These are phyloP conservation scores for Periophthalmus magnuspinnatus DNA, from an alignment of 2,797 vertebrate species.

Conservation along the genomic window DNA sequence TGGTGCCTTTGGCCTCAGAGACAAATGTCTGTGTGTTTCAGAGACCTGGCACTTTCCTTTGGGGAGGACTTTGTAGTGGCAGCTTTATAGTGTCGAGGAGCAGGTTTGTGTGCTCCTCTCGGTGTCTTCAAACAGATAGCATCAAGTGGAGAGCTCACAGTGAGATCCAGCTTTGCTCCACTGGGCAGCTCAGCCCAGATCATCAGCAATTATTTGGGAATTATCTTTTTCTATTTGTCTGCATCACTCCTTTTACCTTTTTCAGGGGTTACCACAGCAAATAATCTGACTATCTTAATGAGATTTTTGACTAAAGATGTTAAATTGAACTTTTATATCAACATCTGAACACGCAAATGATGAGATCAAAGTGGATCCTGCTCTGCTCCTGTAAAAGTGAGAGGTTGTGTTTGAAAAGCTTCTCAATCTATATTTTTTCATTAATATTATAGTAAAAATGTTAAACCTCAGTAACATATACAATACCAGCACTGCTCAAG, in stretches of 20 bases:
- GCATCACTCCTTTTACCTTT: background rate
- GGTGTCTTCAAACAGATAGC: constrained; percentile 25
- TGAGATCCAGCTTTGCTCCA: constrained; percentile 23
- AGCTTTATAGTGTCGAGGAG: constrained; percentile 17
- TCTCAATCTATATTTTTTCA: background rate
- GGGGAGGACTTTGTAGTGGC: constrained; percentile 34
- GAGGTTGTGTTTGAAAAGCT: background rate
- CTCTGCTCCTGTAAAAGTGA: background rate
- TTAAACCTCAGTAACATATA: background rate
- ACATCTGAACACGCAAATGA: background rate
- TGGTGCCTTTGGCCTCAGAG: constrained; percentile 37
- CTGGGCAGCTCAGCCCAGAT: constrained; percentile 25
- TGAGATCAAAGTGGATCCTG: too few relatives aligned
- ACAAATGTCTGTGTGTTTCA: constrained; percentile 42
- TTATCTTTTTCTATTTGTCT: background rate
- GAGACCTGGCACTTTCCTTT: constrained; percentile 32
- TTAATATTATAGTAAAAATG: too few relatives aligned
- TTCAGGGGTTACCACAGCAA: background rate
- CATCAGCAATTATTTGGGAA: background rate
- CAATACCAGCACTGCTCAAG: background rate
- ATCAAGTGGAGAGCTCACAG: constrained; percentile 20
- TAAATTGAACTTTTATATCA: too few relatives aligned
- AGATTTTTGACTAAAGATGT: background rate
- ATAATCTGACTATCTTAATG: background rate
- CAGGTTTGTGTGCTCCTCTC: constrained; percentile 11